phyloP scores from a whole-genome alignment of 2,113 vertebrate genomes.

The Illadopsis cleaveri region DNA sequence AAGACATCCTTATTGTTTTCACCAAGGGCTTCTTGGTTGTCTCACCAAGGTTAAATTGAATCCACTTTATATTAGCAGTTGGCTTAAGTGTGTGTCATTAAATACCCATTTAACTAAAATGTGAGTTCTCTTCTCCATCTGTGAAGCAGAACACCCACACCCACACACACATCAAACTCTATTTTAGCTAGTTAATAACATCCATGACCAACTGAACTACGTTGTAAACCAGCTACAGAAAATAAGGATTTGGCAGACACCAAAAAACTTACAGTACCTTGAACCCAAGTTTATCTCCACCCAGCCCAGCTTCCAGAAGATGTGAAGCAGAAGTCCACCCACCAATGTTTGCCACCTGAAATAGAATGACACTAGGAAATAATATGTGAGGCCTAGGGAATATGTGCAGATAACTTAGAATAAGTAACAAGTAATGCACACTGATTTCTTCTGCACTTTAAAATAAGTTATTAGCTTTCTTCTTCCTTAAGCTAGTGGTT shows the following conservation, averaged over 20 bases:
- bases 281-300: conserved; percentile 84
- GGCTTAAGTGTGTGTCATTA: neutral
- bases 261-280: conserved; percentile 74
- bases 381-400: neutral
- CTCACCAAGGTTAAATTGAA: neutral
- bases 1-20: neutral
- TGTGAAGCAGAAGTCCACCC: conserved; percentile 84
- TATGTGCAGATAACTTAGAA: neutral
- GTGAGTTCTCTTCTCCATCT: neutral
- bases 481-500: neutral
- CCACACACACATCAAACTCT: too few species aligned
- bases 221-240: neutral
- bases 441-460: neutral
- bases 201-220: neutral
- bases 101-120: neutral
- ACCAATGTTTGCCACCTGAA: conserved; percentile 91
- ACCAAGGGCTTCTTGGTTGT: neutral
- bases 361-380: neutral
- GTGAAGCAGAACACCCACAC: neutral
- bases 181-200: neutral
- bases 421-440: neutral
- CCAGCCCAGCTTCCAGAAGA: conserved; percentile 89
- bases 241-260: neutral
- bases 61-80: neutral
- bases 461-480: neutral